A percentile compares a stretch with the other conserved stretches of the same genome.
phyloP scores from a whole-genome alignment of 1,140 invertebrate species.

The Scaptomyza montana region DNA sequence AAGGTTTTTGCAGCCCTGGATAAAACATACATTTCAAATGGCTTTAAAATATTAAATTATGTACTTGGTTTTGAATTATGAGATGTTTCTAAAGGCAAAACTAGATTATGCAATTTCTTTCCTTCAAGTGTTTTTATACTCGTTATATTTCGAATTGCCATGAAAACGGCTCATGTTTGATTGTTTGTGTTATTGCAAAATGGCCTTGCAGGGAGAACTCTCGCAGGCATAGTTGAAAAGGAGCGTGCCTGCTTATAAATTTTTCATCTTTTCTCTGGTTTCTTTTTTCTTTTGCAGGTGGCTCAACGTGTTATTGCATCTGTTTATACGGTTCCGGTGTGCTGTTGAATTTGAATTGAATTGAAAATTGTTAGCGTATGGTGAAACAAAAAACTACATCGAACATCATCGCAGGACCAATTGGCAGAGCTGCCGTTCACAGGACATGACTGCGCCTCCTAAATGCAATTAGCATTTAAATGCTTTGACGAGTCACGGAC shows the following conservation, averaged over 20 bases:
- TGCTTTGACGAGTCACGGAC: constrained; percentile 44
- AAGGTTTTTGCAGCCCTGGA: too few species aligned
- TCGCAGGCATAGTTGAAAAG: constrained; percentile 1
- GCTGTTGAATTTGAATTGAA: constrained; percentile 1
- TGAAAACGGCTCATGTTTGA: neutral
- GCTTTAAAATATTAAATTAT: too few species aligned
- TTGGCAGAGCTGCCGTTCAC: neutral
- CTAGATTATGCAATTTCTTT: constrained; percentile 1
- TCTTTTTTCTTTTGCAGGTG: constrained; percentile 1
- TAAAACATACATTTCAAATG: too few species aligned
- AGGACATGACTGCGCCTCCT: constrained; percentile 47
- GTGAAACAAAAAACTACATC: neutral
- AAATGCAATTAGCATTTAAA: constrained; percentile 73
- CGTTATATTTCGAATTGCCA: neutral
- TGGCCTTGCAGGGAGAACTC: constrained; percentile 11
- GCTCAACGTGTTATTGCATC: constrained; percentile 16
- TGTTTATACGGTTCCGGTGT: neutral
- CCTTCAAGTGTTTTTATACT: neutral
- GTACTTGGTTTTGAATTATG: too few species aligned
- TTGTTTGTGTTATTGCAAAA: neutral
- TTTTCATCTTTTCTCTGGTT: neutral
- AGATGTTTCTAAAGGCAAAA: neutral
- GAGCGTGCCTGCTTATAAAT: constrained; percentile 25
- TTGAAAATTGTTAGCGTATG: constrained; percentile 12
- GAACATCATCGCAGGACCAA: constrained; percentile 14